These are phyloP conservation scores for Lepilemur septentrionalis DNA, from an alignment of 2,797 vertebrate species.

Conservation along the genomic window DNA sequence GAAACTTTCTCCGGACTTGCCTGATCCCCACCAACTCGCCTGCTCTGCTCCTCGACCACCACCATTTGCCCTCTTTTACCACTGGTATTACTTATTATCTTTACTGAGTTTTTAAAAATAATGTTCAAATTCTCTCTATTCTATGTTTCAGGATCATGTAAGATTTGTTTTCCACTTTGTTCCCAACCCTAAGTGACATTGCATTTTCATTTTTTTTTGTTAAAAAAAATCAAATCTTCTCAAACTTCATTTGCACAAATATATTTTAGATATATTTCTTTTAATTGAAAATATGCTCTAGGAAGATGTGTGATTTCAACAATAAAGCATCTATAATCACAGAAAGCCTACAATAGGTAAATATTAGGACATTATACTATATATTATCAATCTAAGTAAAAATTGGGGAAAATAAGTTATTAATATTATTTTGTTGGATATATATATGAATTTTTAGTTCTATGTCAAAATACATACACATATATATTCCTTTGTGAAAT, in stretches of 20 bases:
- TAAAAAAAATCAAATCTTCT: not conserved
- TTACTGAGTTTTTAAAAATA: not conserved
- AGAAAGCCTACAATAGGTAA: not conserved
- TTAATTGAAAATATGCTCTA: not conserved
- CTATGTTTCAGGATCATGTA: not conserved
- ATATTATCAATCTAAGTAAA: not conserved
- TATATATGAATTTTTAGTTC: not conserved
- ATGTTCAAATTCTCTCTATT: not conserved
- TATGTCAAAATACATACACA: not conserved
- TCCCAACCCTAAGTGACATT: not conserved
- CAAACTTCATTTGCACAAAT: not conserved
- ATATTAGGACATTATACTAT: not conserved
- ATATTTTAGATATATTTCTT: not conserved
- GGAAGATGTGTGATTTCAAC: not conserved
- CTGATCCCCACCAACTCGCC: fast-evolving
- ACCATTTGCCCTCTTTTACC: not conserved
- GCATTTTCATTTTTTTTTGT: not conserved
- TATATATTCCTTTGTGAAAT: not conserved
- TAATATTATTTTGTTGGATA: not conserved
- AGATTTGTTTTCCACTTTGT: not conserved
- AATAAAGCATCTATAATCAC: not conserved
- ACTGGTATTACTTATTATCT: not conserved
- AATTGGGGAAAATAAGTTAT: not conserved
- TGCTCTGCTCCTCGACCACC: fast-evolving
- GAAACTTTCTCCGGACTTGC: not conserved